Base-by-base conservation (phyloP, 2,888 invertebrate genomes). In the Tethea ocularis region DNA sequence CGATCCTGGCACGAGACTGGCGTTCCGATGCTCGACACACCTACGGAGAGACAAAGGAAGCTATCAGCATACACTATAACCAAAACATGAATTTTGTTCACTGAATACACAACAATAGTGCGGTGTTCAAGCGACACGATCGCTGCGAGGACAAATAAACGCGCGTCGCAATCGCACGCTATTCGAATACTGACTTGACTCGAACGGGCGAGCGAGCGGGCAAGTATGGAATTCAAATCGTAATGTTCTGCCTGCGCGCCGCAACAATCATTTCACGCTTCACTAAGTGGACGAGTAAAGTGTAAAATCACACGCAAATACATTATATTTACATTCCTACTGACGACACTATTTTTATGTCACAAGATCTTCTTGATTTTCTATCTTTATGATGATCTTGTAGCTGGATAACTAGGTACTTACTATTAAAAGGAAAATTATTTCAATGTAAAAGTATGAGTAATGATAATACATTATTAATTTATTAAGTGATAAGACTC, bases 221-320 rank as follows among this genome's bases (percentile, higher is more conserved):
- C 70, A 60, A 67, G 71, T 71, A 72, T 76, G 77, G 78, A 80
- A 83, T 82, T 79, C 79, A 75, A 84, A 84, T 81, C 80, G 81
- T 83, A 72, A 80, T 81, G 77, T 68, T 80, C 77, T 73, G 46
- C 33, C 22, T 11, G 71, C 77, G 72, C 78, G 80, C 79, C 76
- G 73, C 78, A 72, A 80, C 80, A 75, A 86, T 82, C 82, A 86
- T 88, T 89, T 87, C 84, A 86, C 86, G 88, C 88, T 80, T 80
- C 83, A 88, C 82, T 86, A 85, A 89, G 73, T 86, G 79, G 77
- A 81, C 80, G 76, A 81, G 80, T 82, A 85, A 85, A 83, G 83
- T 88, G 86, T 89, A 80, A 89, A 87, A 83, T 85, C 83, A 82
- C 81, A 89, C 78, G 79, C 82, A 85, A 84, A 85, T 81, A 82